Conservation (phyloP, 1,140 invertebrate genomes). For the Penaeus japonicus region DNA sequence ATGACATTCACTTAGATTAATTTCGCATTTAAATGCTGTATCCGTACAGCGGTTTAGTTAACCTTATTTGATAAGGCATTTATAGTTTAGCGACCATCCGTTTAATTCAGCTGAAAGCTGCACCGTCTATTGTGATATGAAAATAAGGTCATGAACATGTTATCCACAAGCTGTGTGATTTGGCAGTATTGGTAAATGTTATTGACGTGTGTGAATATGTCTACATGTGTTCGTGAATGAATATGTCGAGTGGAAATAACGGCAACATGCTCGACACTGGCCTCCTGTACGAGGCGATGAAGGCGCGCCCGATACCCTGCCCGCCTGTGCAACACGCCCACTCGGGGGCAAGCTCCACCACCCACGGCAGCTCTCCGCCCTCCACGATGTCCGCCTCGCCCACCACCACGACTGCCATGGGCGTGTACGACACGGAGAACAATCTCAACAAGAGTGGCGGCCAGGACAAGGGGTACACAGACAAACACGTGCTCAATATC, state of each 20-base stretch:
- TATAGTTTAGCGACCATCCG: neutral
- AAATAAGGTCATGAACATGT: slow-evolving; percentile 35
- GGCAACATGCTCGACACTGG: slow-evolving; percentile 53
- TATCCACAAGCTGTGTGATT: slow-evolving; percentile 35
- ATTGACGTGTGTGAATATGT: slow-evolving; percentile 34
- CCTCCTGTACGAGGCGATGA: slow-evolving; percentile 53
- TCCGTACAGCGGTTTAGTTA: neutral
- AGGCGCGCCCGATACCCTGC: slow-evolving; percentile 31
- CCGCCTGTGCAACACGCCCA: slow-evolving; percentile 33
- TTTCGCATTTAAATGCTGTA: neutral
- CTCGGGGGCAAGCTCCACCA: neutral
- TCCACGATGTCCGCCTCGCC: slow-evolving; percentile 20
- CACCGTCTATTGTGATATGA: slow-evolving; percentile 33
- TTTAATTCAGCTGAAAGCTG: slow-evolving; percentile 12
- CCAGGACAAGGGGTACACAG: slow-evolving; percentile 38
- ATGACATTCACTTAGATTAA: slow-evolving; percentile 25
- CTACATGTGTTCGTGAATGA: slow-evolving; percentile 39
- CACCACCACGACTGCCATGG: slow-evolving; percentile 13
- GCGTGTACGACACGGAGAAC: slow-evolving; percentile 29
- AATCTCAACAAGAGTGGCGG: slow-evolving; percentile 37
- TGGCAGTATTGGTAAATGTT: slow-evolving; percentile 44
- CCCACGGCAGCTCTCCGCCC: neutral
- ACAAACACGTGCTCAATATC: slow-evolving; percentile 63
- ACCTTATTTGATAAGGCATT: slow-evolving; percentile 14
- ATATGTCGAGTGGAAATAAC: slow-evolving; percentile 53